Percentiles rank a stretch among this genome's conserved stretches.
These are phyloP conservation scores for Anoura caudifer DNA, from an alignment of 2,113 vertebrate species.

Conservation along the genomic window DNA sequence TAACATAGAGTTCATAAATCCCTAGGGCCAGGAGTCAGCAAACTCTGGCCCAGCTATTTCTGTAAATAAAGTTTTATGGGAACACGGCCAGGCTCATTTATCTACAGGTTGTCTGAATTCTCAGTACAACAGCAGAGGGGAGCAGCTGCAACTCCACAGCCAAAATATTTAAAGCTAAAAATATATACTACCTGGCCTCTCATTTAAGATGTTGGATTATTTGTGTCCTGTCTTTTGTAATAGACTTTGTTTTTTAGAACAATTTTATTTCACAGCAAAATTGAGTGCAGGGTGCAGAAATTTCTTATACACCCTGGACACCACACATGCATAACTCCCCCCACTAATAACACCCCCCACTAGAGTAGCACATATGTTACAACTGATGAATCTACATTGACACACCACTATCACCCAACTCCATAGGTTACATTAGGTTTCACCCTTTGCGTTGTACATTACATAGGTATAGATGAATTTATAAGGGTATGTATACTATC, in stretches of 20 bases:
- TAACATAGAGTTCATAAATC: neutral
- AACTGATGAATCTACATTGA: neutral
- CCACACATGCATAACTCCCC: neutral
- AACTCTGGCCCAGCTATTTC: neutral
- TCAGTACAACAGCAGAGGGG: neutral
- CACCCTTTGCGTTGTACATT: neutral
- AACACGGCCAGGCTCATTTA: neutral
- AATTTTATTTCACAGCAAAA: neutral
- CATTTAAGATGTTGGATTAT: neutral
- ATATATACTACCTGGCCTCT: neutral
- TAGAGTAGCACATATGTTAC: neutral
- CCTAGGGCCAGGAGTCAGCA: neutral
- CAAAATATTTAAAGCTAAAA: neutral
- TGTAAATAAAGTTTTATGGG: neutral
- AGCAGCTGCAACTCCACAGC: neutral
- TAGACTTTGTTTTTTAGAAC: neutral
- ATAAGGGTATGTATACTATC: neutral
- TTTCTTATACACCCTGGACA: neutral
- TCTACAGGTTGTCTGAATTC: neutral
- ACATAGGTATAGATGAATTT: neutral
- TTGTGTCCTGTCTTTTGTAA: neutral
- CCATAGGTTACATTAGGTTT: neutral
- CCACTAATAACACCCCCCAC: neutral
- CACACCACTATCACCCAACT: neutral
- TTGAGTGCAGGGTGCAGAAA: neutral